Evolutionary conservation across 2,888 invertebrate species (phyloP).

Genomic region (Bimastos eiseni): DNA sequence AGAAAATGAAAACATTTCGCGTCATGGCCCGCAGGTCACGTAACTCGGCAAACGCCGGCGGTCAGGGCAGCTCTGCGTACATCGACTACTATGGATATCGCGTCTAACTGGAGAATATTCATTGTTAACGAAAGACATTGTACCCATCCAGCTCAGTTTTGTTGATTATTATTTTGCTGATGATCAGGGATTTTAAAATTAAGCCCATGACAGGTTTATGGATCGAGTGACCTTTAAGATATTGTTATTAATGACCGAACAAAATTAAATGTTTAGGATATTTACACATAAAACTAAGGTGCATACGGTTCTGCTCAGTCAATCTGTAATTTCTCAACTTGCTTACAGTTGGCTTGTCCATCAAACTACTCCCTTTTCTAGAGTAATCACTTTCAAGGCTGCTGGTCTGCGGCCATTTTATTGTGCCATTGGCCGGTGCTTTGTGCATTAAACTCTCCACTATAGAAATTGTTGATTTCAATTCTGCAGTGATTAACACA

Average conservation of each 20-base stretch:
- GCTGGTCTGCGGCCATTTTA: too few relatives aligned
- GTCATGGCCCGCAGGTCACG: background rate
- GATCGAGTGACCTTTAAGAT: background rate
- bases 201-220: conserved; percentile 6
- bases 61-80: background rate
- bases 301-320: too few relatives aligned
- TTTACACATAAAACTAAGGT: background rate
- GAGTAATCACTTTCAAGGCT: too few relatives aligned
- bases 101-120: background rate
- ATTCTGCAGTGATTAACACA: background rate
- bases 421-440: too few relatives aligned
- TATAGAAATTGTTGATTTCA: too few relatives aligned
- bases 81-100: background rate
- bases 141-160: conserved; percentile 2
- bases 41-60: background rate
- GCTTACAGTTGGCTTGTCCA: too few relatives aligned
- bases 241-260: background rate
- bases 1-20: background rate
- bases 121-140: background rate
- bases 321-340: too few relatives aligned
- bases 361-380: too few relatives aligned
- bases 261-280: background rate
- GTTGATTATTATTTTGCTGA: background rate
- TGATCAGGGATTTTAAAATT: conserved; percentile 2
- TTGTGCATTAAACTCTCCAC: too few relatives aligned